phyloP scores from a whole-genome alignment of 2,113 vertebrate genomes.

The Ammodytes dubius region DNA sequence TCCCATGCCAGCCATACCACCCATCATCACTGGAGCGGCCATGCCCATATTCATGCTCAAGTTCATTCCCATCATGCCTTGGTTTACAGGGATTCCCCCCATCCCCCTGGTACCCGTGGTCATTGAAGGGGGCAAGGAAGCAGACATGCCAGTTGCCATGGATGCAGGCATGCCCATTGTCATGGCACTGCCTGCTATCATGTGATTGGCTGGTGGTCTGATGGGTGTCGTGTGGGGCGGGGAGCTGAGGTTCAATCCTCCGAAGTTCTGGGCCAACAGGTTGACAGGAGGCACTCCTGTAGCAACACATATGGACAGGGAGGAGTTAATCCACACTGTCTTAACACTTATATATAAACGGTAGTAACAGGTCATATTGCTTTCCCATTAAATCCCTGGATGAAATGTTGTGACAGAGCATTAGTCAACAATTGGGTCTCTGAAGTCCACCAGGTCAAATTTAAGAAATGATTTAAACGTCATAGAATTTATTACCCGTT shows the following conservation, averaged over 20 bases:
- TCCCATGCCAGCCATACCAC: conserved; percentile 77
- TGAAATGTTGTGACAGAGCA: background rate
- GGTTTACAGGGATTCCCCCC: conserved; percentile 85
- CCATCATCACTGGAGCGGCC: conserved; percentile 84
- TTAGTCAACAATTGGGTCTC: background rate
- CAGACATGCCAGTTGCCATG: conserved; percentile 84
- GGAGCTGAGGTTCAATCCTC: conserved; percentile 90
- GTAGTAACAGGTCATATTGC: background rate
- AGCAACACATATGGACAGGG: conserved; percentile 53
- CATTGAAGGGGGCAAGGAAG: conserved; percentile 84
- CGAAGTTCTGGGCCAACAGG: conserved; percentile 92
- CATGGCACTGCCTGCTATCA: conserved; percentile 85
- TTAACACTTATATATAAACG: background rate
- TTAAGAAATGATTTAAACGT: background rate
- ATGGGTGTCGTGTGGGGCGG: conserved; percentile 85
- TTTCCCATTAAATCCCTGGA: too few species aligned
- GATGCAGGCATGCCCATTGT: conserved; percentile 87
- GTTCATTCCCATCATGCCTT: conserved; percentile 92
- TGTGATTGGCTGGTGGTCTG: conserved; percentile 83
- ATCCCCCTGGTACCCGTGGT: conserved; percentile 87
- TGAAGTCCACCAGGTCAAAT: background rate
- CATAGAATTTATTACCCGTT: background rate
- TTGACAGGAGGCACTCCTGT: conserved; percentile 91
- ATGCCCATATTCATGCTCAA: conserved; percentile 86
- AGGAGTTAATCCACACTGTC: conserved; percentile 6